These are phyloP conservation scores for Eolophus roseicapilla DNA, from an alignment of 2,113 vertebrate species.

Conservation along the genomic window DNA sequence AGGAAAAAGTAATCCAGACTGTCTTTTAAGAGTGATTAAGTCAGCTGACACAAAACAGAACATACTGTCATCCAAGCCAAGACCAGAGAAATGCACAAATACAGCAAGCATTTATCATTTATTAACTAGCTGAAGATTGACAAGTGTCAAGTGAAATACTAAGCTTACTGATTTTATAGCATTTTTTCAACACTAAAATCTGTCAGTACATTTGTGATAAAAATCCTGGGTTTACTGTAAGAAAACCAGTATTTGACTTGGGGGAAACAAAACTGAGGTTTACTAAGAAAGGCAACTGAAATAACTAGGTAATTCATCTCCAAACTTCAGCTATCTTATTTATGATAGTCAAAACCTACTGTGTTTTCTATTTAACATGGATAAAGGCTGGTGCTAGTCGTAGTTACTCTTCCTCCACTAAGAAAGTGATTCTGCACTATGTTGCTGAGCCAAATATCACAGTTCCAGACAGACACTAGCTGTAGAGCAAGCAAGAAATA, in stretches of 20 bases:
- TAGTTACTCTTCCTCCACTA: not conserved
- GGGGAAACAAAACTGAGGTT: not conserved
- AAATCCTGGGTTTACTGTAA: not conserved
- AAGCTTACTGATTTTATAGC: not conserved
- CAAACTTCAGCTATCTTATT: not conserved
- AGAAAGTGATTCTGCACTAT: not conserved
- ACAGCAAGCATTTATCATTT: not conserved
- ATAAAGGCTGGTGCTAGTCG: not conserved
- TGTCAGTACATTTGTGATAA: not conserved
- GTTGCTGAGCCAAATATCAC: not conserved
- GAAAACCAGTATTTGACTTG: not conserved
- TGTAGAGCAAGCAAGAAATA: not conserved
- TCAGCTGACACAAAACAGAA: conserved; percentile 33
- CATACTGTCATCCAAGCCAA: not conserved
- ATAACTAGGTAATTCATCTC: not conserved
- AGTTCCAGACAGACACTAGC: not conserved
- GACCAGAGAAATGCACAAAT: not conserved
- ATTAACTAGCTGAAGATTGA: not conserved
- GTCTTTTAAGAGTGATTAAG: not conserved
- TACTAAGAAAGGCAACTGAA: not conserved
- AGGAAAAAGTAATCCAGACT: not conserved
- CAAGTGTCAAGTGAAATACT: not conserved
- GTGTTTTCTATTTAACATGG: not conserved
- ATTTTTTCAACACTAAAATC: not conserved
- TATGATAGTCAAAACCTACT: not conserved